These are phyloP conservation scores for Amblyopsis hoosieri DNA, from an alignment of 2,797 vertebrate genomes.

Conservation along the genomic window DNA sequence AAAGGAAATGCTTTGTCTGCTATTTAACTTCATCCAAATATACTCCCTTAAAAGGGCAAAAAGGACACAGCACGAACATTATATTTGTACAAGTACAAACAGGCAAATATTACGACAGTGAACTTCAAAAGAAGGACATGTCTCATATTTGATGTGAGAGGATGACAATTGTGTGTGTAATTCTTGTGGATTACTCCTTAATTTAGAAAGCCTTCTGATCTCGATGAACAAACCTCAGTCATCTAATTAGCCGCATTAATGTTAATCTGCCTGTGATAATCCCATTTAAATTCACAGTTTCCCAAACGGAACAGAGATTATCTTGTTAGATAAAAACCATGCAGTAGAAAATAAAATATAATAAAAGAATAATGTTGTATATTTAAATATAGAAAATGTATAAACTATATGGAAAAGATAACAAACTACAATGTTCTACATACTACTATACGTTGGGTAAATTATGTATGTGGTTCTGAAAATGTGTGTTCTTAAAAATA, in stretches of 20 bases:
- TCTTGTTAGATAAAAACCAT: not conserved
- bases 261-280: conserved; percentile 17
- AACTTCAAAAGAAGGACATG: conserved; percentile 28
- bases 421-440: too few species aligned
- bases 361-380: too few species aligned
- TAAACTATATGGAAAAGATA: too few species aligned
- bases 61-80: not conserved
- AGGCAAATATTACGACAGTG: conserved; percentile 11
- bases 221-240: conserved; percentile 25
- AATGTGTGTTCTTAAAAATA: too few species aligned
- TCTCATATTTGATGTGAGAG: conserved; percentile 12
- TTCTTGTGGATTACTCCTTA: conserved; percentile 31
- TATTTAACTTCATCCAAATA: not conserved
- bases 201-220: conserved; percentile 29
- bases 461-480: too few species aligned
- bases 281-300: conserved; percentile 26
- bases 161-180: conserved; percentile 23
- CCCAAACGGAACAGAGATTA: not conserved
- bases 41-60: conserved; percentile 2
- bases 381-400: too few species aligned
- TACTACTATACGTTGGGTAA: too few species aligned
- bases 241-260: conserved; percentile 41
- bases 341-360: not conserved
- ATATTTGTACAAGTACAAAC: conserved; percentile 18
- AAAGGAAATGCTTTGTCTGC: not conserved